These are phyloP conservation scores for Psix sp. DNA, from an alignment of 1,140 invertebrate genomes.

Conservation along the genomic window DNA sequence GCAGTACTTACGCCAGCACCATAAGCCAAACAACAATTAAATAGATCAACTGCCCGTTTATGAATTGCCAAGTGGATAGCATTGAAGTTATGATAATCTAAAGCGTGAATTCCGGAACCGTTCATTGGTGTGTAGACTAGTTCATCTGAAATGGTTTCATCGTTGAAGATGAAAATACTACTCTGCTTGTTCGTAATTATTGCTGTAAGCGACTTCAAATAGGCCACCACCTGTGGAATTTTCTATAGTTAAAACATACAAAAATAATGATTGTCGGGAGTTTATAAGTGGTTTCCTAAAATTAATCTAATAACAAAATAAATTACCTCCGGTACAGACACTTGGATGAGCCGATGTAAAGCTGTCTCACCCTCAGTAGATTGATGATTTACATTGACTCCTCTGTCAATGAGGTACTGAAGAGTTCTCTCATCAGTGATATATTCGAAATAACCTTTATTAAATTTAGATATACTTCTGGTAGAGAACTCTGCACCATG, in stretches of 20 bases:
- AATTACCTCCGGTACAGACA: slow-evolving; percentile 17
- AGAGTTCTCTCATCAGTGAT: slow-evolving; percentile 31
- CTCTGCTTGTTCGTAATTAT: not conserved
- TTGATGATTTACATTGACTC: slow-evolving; percentile 18
- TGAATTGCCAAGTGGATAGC: slow-evolving; percentile 34
- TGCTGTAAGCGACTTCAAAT: slow-evolving; percentile 9
- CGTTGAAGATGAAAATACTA: slow-evolving; percentile 4
- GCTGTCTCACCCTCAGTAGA: slow-evolving; percentile 29
- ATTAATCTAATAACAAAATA: too few relatives aligned
- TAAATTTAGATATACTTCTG: slow-evolving; percentile 9
- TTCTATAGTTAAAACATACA: too few relatives aligned
- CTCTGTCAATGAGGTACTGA: slow-evolving; percentile 13
- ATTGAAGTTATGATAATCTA: slow-evolving; percentile 17
- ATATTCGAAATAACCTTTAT: slow-evolving; percentile 9
- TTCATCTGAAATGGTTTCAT: slow-evolving; percentile 5
- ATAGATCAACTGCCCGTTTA: slow-evolving; percentile 20
- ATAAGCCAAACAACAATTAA: slow-evolving; percentile 20
- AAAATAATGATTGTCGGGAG: too few relatives aligned
- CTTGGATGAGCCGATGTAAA: slow-evolving; percentile 18
- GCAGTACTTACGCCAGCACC: slow-evolving; percentile 4
- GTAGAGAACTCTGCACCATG: slow-evolving; percentile 19
- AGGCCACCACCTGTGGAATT: slow-evolving; percentile 18
- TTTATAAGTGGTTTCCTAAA: too few relatives aligned
- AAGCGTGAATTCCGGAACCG: not conserved
- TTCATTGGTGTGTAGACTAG: not conserved